phyloP scores from a whole-genome alignment of 2,888 invertebrate genomes.

The Drosophila affinis region DNA sequence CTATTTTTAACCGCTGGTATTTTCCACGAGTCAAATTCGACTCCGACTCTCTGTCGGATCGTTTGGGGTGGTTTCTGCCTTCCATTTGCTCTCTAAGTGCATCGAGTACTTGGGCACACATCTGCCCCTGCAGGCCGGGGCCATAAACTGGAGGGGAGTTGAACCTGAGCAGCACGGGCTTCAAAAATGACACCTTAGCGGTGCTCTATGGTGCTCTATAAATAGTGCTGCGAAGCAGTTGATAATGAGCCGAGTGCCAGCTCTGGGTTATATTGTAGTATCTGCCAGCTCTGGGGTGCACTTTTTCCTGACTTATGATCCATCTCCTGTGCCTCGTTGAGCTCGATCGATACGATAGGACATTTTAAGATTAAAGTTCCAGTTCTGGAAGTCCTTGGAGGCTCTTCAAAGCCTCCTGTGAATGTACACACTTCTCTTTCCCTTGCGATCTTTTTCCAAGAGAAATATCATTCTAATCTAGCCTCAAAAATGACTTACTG shows the following conservation, averaged over 20 bases:
- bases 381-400: not conserved
- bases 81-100: conserved; percentile 30
- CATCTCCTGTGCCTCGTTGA: conserved; percentile 41
- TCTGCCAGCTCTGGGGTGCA: conserved; percentile 56
- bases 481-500: not conserved
- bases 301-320: conserved; percentile 59
- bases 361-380: not conserved
- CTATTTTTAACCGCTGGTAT: conserved; percentile 67
- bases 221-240: conserved; percentile 45
- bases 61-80: conserved; percentile 59
- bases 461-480: too few species aligned
- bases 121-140: conserved; percentile 47
- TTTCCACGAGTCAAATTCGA: conserved; percentile 69
- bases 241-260: conserved; percentile 47
- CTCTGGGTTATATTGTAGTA: conserved; percentile 1
- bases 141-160: conserved; percentile 51
- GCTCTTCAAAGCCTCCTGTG: not conserved
- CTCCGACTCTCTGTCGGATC: conserved; percentile 26
- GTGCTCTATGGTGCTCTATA: conserved; percentile 41
- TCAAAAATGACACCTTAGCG: conserved; percentile 67
- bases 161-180: conserved; percentile 64
- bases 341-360: conserved; percentile 1
- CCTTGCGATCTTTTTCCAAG: too few species aligned
- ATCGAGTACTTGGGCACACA: conserved; percentile 35
- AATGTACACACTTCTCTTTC: not conserved